These are phyloP conservation scores for Metopolophium dirhodum DNA, from an alignment of 1,140 invertebrate genomes.

Conservation along the genomic window DNA sequence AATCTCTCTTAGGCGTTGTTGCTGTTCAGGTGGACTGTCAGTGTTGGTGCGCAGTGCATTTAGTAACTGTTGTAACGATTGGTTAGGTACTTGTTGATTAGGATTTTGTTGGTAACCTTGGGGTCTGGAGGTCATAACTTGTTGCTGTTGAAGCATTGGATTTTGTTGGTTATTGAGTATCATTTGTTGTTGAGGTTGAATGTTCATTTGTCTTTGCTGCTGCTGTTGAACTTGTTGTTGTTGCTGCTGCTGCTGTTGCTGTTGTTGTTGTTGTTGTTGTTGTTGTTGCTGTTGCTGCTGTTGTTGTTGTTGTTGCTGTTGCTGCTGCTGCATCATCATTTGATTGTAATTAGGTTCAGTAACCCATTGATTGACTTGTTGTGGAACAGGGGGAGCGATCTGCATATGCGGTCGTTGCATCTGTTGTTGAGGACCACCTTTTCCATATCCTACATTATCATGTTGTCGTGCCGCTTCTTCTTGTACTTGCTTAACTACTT, in stretches of 20 bases:
- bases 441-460: constrained; percentile 69
- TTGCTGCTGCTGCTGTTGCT: constrained; percentile 64
- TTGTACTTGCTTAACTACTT: constrained; percentile 90
- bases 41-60: constrained; percentile 83
- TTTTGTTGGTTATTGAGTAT: constrained; percentile 60
- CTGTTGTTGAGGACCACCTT: constrained; percentile 73
- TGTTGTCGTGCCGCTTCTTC: constrained; percentile 84
- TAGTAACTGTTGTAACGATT: constrained; percentile 88
- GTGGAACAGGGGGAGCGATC: constrained; percentile 58
- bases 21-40: constrained; percentile 83
- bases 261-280: constrained; percentile 61
- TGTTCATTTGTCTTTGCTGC: constrained; percentile 52
- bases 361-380: constrained; percentile 58
- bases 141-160: constrained; percentile 59
- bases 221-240: constrained; percentile 62
- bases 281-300: constrained; percentile 62
- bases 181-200: constrained; percentile 50
- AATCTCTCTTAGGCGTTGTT: constrained; percentile 90
- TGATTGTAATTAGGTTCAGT: constrained; percentile 59
- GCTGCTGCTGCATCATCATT: constrained; percentile 63
- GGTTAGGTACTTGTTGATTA: constrained; percentile 63
- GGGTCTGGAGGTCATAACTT: constrained; percentile 59
- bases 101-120: constrained; percentile 57
- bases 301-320: constrained; percentile 63
- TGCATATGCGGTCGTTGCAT: constrained; percentile 66